A percentile compares a stretch with the other conserved stretches of the same genome.
These are phyloP conservation scores for Podarcis siculus DNA, from an alignment of 2,797 vertebrate genomes.

Conservation along the genomic window DNA sequence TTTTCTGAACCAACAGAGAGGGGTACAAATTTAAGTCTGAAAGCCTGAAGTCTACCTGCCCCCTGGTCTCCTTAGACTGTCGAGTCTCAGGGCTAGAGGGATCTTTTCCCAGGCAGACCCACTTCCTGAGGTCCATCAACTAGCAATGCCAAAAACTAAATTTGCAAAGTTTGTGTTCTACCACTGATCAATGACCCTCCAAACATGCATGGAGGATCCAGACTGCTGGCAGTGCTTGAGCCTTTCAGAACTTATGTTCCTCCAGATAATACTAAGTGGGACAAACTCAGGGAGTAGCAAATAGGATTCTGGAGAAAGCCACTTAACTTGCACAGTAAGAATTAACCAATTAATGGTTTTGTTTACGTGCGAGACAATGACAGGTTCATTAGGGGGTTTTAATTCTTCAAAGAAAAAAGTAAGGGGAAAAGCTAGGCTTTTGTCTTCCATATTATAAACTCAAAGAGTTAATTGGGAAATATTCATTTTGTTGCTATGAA, in stretches of 20 bases:
- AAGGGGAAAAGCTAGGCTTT: constrained; percentile 64
- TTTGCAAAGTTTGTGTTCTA: neutral
- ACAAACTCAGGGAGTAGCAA: constrained; percentile 45
- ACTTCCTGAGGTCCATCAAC: neutral
- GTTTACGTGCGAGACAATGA: constrained; percentile 65
- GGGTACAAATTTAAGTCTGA: too few relatives aligned
- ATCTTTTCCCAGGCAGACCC: neutral
- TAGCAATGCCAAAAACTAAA: neutral
- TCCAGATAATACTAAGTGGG: constrained; percentile 26
- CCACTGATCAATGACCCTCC: neutral
- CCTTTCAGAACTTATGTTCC: too few relatives aligned
- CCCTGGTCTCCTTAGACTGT: too few relatives aligned
- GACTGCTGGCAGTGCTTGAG: neutral
- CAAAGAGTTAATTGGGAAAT: constrained; percentile 75
- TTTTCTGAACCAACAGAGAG: too few relatives aligned
- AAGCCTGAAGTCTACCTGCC: neutral
- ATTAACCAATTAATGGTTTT: constrained; percentile 69
- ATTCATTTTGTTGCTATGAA: constrained; percentile 80
- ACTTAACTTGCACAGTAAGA: constrained; percentile 35
- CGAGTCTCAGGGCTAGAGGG: neutral
- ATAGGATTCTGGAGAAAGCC: constrained; percentile 35
- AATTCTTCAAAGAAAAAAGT: constrained; percentile 57
- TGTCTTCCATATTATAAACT: constrained; percentile 72
- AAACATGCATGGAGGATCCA: too few relatives aligned
- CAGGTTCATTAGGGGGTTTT: constrained; percentile 57